Conservation (phyloP, 1,140 invertebrate genomes). For the Tetraneura akinire region DNA sequence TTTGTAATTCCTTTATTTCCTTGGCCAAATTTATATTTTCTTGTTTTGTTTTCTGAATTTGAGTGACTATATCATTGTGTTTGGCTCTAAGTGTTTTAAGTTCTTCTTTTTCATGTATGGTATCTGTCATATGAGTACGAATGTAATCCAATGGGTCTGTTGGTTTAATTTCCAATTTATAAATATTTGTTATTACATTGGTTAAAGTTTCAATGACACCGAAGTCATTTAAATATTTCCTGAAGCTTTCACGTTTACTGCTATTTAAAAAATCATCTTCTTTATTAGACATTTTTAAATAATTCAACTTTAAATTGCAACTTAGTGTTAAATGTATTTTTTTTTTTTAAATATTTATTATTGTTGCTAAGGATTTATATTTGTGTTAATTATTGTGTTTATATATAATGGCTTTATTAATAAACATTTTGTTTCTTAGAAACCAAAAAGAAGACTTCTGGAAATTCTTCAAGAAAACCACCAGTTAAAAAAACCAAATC, state of each 20-base stretch:
- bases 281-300: not conserved
- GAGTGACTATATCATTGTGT: not conserved
- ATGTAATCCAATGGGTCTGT: constrained; percentile 46
- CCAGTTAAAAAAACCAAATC: constrained; percentile 34
- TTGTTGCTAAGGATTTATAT: not conserved
- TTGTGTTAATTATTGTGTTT: not conserved
- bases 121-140: constrained; percentile 32
- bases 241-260: constrained; percentile 17
- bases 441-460: constrained; percentile 9
- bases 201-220: constrained; percentile 43
- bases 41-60: constrained; percentile 26
- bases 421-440: constrained; percentile 25
- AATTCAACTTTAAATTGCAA: not conserved
- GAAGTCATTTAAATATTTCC: constrained; percentile 14
- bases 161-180: constrained; percentile 23
- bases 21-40: constrained; percentile 8
- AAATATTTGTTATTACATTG: constrained; percentile 21
- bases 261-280: not conserved
- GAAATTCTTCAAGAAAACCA: constrained; percentile 15
- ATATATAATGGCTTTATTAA: not conserved
- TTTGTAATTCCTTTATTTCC: not conserved
- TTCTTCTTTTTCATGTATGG: not conserved
- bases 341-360: not conserved
- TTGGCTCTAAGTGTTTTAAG: not conserved
- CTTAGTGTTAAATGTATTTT: not conserved